Evolutionary conservation across 1,140 invertebrate species (phyloP).

Genomic region (Nasonia giraulti): DNA sequence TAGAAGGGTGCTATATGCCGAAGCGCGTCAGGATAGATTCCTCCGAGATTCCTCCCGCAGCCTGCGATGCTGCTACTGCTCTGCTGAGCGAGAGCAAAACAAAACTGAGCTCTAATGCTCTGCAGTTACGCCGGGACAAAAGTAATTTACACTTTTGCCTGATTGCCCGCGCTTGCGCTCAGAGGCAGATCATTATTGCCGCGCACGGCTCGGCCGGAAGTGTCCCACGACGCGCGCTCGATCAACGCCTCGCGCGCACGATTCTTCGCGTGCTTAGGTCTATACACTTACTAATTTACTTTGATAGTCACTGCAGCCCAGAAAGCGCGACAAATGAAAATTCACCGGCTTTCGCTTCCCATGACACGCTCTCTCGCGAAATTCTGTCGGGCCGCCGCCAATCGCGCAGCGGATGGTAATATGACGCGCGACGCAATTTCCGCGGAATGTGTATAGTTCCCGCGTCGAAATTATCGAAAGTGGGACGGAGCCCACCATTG

Average conservation of each 20-base stretch:
- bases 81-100: no score
- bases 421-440: no score
- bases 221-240: conserved; percentile 28
- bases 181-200: conserved; percentile 50
- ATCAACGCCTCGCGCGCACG: conserved; percentile 9
- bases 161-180: conserved; percentile 49
- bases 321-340: background rate
- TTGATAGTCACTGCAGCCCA: background rate
- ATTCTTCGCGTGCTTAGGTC: background rate
- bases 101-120: conserved; percentile 24
- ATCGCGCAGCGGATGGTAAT: no score
- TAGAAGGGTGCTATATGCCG: conserved; percentile 51
- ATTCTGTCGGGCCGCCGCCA: no score
- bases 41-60: conserved; percentile 41
- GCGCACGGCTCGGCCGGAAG: conserved; percentile 36
- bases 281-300: conserved; percentile 1
- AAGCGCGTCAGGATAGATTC: conserved; percentile 45
- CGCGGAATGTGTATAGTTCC: no score
- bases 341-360: background rate
- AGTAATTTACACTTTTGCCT: conserved; percentile 66
- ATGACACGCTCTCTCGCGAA: background rate
- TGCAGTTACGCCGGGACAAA: conserved; percentile 54
- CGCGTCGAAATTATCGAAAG: no score
- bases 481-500: no score
- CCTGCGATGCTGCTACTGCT: background rate